Percentiles rank a stretch among this genome's conserved stretches.
Evolutionary conservation across 2,888 invertebrate genomes (phyloP).

Genomic region (Tipula unca): DNA sequence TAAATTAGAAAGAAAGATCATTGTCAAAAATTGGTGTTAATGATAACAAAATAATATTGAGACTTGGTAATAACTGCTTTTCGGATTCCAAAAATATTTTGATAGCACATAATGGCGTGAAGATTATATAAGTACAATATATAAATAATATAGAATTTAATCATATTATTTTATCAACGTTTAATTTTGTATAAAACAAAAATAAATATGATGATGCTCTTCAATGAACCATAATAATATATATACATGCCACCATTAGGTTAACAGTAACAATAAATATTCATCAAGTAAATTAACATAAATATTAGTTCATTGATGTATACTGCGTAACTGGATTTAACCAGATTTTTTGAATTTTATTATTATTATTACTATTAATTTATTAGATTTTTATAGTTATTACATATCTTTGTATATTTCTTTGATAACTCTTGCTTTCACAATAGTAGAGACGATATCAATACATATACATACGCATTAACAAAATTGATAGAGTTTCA

Average conservation of each 20-base stretch:
- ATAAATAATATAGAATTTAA: background rate
- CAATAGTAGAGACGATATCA: background rate
- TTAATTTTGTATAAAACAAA: background rate
- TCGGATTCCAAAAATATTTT: background rate
- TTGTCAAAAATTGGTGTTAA: background rate
- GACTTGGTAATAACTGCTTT: background rate
- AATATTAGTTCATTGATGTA: constrained; percentile 3
- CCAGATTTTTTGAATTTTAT: background rate
- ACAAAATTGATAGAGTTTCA: background rate
- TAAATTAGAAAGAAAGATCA: background rate
- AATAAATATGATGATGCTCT: background rate
- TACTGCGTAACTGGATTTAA: background rate
- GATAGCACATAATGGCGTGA: background rate
- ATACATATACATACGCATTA: background rate
- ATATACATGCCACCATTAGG: background rate
- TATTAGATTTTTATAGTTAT: background rate
- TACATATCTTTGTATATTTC: background rate
- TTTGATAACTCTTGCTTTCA: background rate
- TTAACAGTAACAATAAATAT: background rate
- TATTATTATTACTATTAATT: background rate
- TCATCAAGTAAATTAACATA: background rate
- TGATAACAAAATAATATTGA: background rate
- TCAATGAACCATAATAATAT: background rate
- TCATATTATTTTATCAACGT: background rate
- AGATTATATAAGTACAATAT: background rate